phyloP scores from a whole-genome alignment of 2,113 vertebrate species.

The Sceloporus undulatus region DNA sequence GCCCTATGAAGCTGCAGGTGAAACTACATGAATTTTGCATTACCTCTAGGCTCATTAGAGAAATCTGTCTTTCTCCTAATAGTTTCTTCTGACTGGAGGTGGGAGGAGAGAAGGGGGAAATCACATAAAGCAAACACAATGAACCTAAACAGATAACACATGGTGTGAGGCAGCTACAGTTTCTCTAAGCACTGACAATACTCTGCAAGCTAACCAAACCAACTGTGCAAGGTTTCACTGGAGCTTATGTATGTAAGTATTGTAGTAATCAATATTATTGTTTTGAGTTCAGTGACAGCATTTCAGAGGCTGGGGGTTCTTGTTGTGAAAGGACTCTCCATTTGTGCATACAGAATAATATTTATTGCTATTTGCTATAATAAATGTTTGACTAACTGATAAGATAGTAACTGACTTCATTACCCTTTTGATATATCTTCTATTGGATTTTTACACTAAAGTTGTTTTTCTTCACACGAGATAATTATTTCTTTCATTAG shows the following conservation, averaged over 20 bases:
- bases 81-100: conserved; percentile 59
- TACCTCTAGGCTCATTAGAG: conserved; percentile 76
- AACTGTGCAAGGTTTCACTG: conserved; percentile 43
- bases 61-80: conserved; percentile 72
- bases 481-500: conserved; percentile 31
- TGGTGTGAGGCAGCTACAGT: conserved; percentile 24
- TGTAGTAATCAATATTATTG: conserved; percentile 16
- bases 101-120: conserved; percentile 6
- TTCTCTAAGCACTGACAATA: conserved; percentile 50
- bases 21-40: conserved; percentile 81
- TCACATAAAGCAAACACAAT: conserved; percentile 36
- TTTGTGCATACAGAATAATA: conserved; percentile 25
- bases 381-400: conserved; percentile 8
- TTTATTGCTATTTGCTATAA: conserved; percentile 9
- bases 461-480: background rate
- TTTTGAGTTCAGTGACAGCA: conserved; percentile 15
- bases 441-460: conserved; percentile 9
- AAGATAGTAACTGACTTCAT: conserved; percentile 10
- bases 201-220: conserved; percentile 49
- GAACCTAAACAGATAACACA: conserved; percentile 51
- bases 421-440: conserved; percentile 3
- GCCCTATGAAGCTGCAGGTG: conserved; percentile 64
- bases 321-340: background rate
- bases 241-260: conserved; percentile 36
- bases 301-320: background rate